Evolutionary conservation across 2,113 vertebrate genomes (phyloP).

Genomic region (Tetraodon nigroviridis): DNA sequence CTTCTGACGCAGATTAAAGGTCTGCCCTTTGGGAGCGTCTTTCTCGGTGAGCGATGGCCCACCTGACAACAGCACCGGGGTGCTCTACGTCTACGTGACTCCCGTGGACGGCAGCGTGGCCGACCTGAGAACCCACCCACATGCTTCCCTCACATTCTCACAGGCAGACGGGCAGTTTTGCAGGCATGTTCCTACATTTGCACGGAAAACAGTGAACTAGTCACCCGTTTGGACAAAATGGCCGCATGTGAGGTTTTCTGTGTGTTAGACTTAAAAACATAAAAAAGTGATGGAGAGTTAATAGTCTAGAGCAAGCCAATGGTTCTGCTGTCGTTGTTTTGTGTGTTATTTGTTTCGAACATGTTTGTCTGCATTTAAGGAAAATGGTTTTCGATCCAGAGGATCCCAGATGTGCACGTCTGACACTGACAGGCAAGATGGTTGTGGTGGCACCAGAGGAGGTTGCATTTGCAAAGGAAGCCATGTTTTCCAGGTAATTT

Average conservation of each 20-base stretch:
- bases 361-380: slow-evolving; percentile 59
- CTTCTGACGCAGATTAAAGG: slow-evolving; percentile 77
- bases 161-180: slow-evolving; percentile 83
- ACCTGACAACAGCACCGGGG: slow-evolving; percentile 82
- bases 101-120: slow-evolving; percentile 77
- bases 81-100: slow-evolving; percentile 84
- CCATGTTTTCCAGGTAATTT: slow-evolving; percentile 68
- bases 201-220: neutral
- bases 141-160: slow-evolving; percentile 80
- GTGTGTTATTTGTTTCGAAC: neutral
- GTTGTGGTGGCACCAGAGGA: slow-evolving; percentile 76
- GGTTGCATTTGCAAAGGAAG: slow-evolving; percentile 83
- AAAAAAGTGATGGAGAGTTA: neutral
- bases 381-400: slow-evolving; percentile 82
- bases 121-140: slow-evolving; percentile 78
- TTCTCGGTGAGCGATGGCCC: slow-evolving; percentile 86
- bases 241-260: neutral
- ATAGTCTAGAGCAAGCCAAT: neutral
- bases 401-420: slow-evolving; percentile 81
- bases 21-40: slow-evolving; percentile 84
- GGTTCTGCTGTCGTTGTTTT: neutral
- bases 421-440: slow-evolving; percentile 85
- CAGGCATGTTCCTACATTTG: slow-evolving; percentile 70
- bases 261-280: neutral
- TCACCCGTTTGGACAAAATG: neutral